phyloP scores from a whole-genome alignment of 2,888 invertebrate genomes.

The Drosophila falleni region DNA sequence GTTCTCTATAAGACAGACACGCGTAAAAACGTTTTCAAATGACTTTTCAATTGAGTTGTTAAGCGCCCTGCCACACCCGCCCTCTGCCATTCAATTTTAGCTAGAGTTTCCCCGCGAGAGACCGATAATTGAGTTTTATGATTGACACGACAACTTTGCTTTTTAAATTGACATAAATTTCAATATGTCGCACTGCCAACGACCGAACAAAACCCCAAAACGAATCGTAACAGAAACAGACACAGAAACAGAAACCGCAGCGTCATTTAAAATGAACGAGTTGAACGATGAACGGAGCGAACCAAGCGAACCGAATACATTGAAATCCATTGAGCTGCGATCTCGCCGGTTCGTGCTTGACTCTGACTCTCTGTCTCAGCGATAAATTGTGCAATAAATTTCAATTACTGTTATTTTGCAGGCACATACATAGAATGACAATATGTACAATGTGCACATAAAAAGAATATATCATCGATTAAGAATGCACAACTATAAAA shows the following conservation, averaged over 20 bases:
- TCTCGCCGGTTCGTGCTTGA: slow-evolving; percentile 37
- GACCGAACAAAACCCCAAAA: slow-evolving; percentile 46
- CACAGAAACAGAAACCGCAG: slow-evolving; percentile 27
- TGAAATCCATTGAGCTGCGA: slow-evolving; percentile 53
- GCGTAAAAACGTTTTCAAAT: slow-evolving; percentile 76
- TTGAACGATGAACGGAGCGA: slow-evolving; percentile 43
- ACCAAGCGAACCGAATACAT: slow-evolving; percentile 43
- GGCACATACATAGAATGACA: slow-evolving; percentile 55
- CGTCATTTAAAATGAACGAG: slow-evolving; percentile 43
- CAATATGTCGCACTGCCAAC: slow-evolving; percentile 77
- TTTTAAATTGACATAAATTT: slow-evolving; percentile 83
- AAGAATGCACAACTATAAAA: slow-evolving; percentile 1
- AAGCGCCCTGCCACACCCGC: slow-evolving; percentile 38
- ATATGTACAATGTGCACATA: slow-evolving; percentile 20
- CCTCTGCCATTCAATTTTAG: slow-evolving; percentile 11
- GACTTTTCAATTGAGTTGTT: slow-evolving; percentile 77
- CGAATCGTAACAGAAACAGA: slow-evolving; percentile 14
- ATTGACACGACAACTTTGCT: slow-evolving; percentile 82
- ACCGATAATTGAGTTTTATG: slow-evolving; percentile 81
- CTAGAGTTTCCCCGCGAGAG: slow-evolving; percentile 29
- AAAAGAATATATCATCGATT: slow-evolving; percentile 4
- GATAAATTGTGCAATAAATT: slow-evolving; percentile 85
- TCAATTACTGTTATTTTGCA: slow-evolving; percentile 83
- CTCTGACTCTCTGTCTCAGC: slow-evolving; percentile 70
- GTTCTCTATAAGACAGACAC: slow-evolving; percentile 55